These are phyloP conservation scores for Sesamia nonagrioides DNA, from an alignment of 1,140 invertebrate genomes.

Conservation along the genomic window DNA sequence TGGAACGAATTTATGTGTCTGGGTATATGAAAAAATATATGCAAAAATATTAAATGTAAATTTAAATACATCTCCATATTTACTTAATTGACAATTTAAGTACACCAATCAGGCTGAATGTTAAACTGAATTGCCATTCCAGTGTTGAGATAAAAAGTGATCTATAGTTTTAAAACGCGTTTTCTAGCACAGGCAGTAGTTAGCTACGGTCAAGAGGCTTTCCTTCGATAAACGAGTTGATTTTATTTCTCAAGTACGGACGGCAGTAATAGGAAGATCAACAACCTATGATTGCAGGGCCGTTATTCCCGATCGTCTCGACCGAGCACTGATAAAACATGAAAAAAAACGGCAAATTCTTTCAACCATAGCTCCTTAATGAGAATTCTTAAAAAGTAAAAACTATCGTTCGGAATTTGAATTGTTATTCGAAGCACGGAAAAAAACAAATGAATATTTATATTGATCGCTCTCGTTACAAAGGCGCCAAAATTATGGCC, in stretches of 20 bases:
- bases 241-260: constrained; percentile 70
- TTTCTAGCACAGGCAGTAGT: constrained; percentile 15
- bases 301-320: constrained; percentile 82
- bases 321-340: constrained; percentile 70
- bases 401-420: constrained; percentile 16
- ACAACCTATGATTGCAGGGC: constrained; percentile 86
- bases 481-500: constrained; percentile 48
- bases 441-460: constrained; percentile 46
- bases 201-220: constrained; percentile 54
- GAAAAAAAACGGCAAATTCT: constrained; percentile 64
- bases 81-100: background rate
- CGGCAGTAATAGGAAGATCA: constrained; percentile 78
- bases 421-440: constrained; percentile 9
- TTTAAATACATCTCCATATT: background rate
- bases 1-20: background rate
- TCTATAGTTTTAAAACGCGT: constrained; percentile 46
- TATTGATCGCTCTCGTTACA: background rate
- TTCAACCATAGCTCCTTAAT: constrained; percentile 59
- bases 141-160: constrained; percentile 44
- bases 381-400: constrained; percentile 37
- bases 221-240: constrained; percentile 68
- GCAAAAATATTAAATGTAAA: background rate
- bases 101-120: constrained; percentile 9
- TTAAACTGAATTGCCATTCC: constrained; percentile 15
- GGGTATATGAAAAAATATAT: background rate